A percentile compares a stretch with the other conserved stretches of the same genome.
phyloP scores from a whole-genome alignment of 2,888 invertebrate species.

The Scaptomyza reducta region DNA sequence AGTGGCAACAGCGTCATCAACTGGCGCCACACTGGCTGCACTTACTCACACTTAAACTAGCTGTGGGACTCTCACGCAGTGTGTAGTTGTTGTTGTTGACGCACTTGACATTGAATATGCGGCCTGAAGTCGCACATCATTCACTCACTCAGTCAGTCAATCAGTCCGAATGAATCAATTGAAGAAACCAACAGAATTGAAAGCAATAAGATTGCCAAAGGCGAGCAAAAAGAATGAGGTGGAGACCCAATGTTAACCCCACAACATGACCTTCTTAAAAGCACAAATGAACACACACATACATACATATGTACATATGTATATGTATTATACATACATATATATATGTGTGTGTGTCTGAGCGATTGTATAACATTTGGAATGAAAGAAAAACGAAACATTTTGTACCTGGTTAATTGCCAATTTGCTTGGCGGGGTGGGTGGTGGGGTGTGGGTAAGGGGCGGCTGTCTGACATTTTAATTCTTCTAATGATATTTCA shows the following conservation, averaged over 20 bases:
- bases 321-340: too few species aligned
- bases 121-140: slow-evolving; percentile 38
- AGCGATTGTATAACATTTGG: slow-evolving; percentile 39
- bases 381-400: background rate
- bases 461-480: slow-evolving; percentile 29
- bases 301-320: too few species aligned
- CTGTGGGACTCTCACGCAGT: background rate
- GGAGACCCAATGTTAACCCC: slow-evolving; percentile 47
- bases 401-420: slow-evolving; percentile 58
- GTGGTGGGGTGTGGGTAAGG: too few species aligned
- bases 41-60: background rate
- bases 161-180: slow-evolving; percentile 48
- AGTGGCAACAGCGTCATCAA: slow-evolving; percentile 6
- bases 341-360: background rate
- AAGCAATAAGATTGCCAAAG: slow-evolving; percentile 16
- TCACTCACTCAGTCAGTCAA: slow-evolving; percentile 48
- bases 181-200: slow-evolving; percentile 47
- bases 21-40: slow-evolving; percentile 34
- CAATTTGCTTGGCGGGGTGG: slow-evolving; percentile 31
- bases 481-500: slow-evolving; percentile 47
- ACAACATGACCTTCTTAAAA: slow-evolving; percentile 52
- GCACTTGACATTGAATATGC: slow-evolving; percentile 69
- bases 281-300: slow-evolving; percentile 10
- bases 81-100: slow-evolving; percentile 9
- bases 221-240: slow-evolving; percentile 36